These are phyloP conservation scores for Myzus persicae DNA, from an alignment of 1,140 invertebrate genomes.

Conservation along the genomic window DNA sequence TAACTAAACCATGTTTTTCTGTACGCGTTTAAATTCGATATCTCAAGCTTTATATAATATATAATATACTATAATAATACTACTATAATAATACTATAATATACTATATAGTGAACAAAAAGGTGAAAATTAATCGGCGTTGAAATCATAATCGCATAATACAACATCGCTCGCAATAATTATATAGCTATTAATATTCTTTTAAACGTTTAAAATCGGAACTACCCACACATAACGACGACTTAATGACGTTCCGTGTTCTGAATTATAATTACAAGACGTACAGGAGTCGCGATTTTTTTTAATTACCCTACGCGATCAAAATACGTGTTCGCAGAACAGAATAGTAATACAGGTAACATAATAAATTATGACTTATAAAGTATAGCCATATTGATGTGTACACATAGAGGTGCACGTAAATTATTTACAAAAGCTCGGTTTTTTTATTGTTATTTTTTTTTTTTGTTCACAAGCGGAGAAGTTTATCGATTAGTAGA, in stretches of 20 bases:
- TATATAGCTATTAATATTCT: slow-evolving; percentile 7
- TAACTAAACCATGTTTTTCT: slow-evolving; percentile 21
- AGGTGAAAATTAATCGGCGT: neutral
- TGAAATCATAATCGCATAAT: neutral
- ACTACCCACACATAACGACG: neutral
- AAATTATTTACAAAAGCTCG: neutral
- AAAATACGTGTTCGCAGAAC: neutral
- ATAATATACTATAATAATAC: too few species aligned
- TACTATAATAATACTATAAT: too few species aligned
- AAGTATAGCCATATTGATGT: neutral
- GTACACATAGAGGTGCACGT: neutral
- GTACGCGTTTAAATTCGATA: neutral
- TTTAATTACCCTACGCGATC: neutral
- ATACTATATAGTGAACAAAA: neutral
- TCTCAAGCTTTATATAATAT: neutral
- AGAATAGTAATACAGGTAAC: neutral
- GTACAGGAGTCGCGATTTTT: neutral
- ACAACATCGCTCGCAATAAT: neutral
- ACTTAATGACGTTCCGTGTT: neutral
- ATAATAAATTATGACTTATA: neutral
- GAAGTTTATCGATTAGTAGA: neutral
- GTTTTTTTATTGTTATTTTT: neutral
- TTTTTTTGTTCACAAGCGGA: neutral
- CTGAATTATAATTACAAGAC: neutral
- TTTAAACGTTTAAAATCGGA: neutral